phyloP scores from a whole-genome alignment of 2,888 invertebrate genomes.

The Chesias legatella region DNA sequence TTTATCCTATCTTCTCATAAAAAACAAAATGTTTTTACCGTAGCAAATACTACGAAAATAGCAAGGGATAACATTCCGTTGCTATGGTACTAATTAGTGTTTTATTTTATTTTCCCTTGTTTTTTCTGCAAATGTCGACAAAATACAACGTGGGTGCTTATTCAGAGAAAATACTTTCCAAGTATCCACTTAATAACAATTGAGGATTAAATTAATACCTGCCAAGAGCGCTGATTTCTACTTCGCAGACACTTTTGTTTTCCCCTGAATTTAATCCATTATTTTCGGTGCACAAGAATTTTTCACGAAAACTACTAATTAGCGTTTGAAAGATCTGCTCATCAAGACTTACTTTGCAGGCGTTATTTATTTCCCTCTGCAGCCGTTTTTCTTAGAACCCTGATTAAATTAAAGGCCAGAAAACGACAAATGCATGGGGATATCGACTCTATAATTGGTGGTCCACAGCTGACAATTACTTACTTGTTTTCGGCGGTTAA shows the following conservation, averaged over 20 bases:
- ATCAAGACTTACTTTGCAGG: constrained; percentile 57
- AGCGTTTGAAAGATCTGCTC: constrained; percentile 52
- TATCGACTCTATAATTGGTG: constrained; percentile 35
- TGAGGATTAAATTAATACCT: constrained; percentile 9
- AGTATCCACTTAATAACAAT: constrained; percentile 2
- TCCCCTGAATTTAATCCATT: too few species aligned
- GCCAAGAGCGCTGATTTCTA: background rate
- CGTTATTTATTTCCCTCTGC: constrained; percentile 53
- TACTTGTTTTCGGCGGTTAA: constrained; percentile 34
- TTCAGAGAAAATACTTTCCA: constrained; percentile 3
- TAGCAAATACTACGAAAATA: too few species aligned
- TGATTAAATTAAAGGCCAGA: constrained; percentile 32
- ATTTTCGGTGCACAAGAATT: too few species aligned
- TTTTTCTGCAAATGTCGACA: constrained; percentile 1
- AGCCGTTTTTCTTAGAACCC: constrained; percentile 40
- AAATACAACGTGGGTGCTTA: background rate
- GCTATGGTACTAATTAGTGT: constrained; percentile 24
- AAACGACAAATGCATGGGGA: constrained; percentile 27
- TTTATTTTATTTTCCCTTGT: constrained; percentile 35
- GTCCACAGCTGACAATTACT: constrained; percentile 37
- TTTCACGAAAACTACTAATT: constrained; percentile 37
- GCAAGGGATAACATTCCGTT: constrained; percentile 11
- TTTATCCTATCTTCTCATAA: constrained; percentile 6
- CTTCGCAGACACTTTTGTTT: too few species aligned
- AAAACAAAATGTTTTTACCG: too few species aligned